Evolutionary conservation across 2,888 invertebrate species (phyloP).

Genomic region (Vesta saturnalis): DNA sequence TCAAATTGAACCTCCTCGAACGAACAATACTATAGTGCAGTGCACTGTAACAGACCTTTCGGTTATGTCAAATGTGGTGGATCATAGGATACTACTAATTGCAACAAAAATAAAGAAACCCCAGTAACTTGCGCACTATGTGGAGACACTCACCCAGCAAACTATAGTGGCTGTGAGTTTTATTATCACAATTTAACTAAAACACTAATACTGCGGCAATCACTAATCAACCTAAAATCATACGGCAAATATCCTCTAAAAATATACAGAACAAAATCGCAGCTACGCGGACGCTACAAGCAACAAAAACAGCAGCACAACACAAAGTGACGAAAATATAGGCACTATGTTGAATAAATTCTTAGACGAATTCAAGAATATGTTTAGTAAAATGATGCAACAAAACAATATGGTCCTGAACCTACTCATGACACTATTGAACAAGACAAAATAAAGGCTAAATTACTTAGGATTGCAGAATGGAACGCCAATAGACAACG

Average conservation of each 20-base stretch:
- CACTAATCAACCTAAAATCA: background rate
- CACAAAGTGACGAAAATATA: background rate
- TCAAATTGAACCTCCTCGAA: no score
- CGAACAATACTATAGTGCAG: no score
- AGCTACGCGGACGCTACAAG: no score
- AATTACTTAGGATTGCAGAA: no score
- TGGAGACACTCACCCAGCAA: background rate
- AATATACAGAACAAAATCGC: no score
- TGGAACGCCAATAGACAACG: no score
- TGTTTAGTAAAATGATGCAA: background rate
- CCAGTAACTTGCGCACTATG: no score
- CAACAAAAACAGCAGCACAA: no score
- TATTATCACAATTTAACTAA: background rate
- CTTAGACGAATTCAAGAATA: background rate
- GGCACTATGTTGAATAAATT: background rate
- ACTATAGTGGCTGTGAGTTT: background rate
- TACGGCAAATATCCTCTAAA: background rate
- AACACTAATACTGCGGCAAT: background rate
- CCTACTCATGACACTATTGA: no score
- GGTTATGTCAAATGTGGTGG: background rate
- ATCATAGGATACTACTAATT: background rate
- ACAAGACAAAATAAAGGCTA: no score
- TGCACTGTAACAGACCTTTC: background rate
- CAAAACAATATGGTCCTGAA: background rate
- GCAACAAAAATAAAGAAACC: background rate